Conservation (phyloP, 2,113 vertebrate species). For the Heptranchias perlo region DNA sequence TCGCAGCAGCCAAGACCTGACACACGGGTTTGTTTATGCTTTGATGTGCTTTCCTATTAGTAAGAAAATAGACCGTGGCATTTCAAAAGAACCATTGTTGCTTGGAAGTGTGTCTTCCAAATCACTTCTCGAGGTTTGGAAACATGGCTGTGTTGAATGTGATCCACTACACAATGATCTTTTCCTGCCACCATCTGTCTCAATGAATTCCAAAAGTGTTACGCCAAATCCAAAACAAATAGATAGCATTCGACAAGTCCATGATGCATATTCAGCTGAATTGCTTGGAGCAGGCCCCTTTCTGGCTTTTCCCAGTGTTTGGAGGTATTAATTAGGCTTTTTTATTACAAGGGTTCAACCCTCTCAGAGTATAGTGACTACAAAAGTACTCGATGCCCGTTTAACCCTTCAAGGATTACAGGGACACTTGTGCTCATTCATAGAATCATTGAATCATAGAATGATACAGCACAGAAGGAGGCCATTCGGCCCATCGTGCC, state of each 20-base stretch:
- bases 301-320: neutral
- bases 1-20: neutral
- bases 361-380: neutral
- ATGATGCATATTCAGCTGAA: neutral
- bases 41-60: neutral
- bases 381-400: neutral
- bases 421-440: neutral
- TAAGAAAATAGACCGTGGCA: neutral
- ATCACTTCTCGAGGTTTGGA: neutral
- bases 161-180: neutral
- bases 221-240: neutral
- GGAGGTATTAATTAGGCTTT: neutral
- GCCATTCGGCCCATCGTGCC: neutral
- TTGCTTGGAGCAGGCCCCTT: neutral
- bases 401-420: neutral
- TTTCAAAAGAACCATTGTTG: neutral
- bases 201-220: neutral
- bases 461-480: no score
- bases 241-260: neutral
- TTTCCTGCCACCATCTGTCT: slow-evolving; percentile 9
- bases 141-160: neutral
- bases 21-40: neutral
- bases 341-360: neutral
- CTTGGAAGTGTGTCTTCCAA: neutral
- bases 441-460: neutral